Conservation (phyloP, 2,888 invertebrate species). For the Parelbella ahira region DNA sequence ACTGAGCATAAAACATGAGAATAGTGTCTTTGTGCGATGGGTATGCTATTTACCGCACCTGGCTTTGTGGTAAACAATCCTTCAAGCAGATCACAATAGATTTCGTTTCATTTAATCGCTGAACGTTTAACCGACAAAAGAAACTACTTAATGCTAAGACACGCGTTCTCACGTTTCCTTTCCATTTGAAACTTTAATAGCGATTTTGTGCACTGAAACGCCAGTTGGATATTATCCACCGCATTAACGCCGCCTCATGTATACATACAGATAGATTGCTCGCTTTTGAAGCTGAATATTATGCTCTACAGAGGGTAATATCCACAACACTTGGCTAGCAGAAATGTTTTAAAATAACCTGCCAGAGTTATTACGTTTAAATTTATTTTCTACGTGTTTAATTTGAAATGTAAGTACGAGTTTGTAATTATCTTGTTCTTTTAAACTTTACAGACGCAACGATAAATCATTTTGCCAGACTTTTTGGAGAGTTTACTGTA, state of each 20-base stretch:
- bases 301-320: conserved; percentile 5
- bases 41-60: conserved; percentile 38
- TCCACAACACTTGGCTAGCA: conserved; percentile 1
- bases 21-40: conserved; percentile 28
- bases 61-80: conserved; percentile 42
- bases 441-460: conserved; percentile 1
- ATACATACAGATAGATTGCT: conserved; percentile 20
- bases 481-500: conserved; percentile 7
- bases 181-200: conserved; percentile 47
- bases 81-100: conserved; percentile 44
- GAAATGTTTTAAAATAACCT: conserved; percentile 1
- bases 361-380: not conserved
- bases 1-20: conserved; percentile 29
- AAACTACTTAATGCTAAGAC: conserved; percentile 70
- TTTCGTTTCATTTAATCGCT: conserved; percentile 55
- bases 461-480: conserved; percentile 10
- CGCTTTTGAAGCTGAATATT: conserved; percentile 18
- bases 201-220: conserved; percentile 38
- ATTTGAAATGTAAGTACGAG: not conserved
- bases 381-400: not conserved
- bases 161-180: conserved; percentile 60
- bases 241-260: conserved; percentile 36
- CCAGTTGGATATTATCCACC: conserved; percentile 40
- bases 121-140: conserved; percentile 66
- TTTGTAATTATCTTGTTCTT: not conserved